These are phyloP conservation scores for Stegostoma tigrinum DNA, from an alignment of 2,113 vertebrate species.

Conservation along the genomic window DNA sequence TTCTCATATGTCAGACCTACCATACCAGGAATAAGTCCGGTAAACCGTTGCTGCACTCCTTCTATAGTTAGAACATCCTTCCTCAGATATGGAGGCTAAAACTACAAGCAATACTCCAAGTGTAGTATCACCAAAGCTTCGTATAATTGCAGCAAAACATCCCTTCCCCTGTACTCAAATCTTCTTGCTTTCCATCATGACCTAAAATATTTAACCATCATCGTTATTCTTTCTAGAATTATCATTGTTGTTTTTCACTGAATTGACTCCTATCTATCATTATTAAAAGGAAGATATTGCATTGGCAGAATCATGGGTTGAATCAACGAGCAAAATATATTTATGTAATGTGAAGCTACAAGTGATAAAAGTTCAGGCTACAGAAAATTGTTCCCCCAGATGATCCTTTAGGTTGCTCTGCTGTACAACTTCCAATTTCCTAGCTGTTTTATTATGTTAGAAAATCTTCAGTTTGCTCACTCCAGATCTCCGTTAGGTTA, in stretches of 20 bases:
- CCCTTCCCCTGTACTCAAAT: too few relatives aligned
- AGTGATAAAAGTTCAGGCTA: background rate
- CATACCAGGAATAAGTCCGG: too few relatives aligned
- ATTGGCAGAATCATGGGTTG: background rate
- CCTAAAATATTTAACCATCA: background rate
- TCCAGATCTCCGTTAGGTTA: background rate
- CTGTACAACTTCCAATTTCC: background rate
- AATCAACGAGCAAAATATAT: background rate
- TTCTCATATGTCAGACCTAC: too few relatives aligned
- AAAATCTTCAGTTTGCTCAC: background rate
- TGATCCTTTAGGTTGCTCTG: background rate
- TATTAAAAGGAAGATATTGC: background rate
- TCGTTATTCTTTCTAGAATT: background rate
- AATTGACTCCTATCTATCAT: background rate
- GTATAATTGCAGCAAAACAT: too few relatives aligned
- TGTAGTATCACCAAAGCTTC: too few relatives aligned
- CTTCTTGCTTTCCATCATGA: too few relatives aligned
- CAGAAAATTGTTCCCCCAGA: background rate
- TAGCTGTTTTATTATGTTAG: background rate
- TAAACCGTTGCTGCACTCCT: too few relatives aligned
- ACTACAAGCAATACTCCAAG: too few relatives aligned
- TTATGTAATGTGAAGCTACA: background rate
- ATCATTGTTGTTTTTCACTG: background rate
- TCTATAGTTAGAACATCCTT: too few relatives aligned
- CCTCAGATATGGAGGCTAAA: too few relatives aligned